Conservation (phyloP, 2,888 invertebrate species). For the Drosophila helvetica region DNA sequence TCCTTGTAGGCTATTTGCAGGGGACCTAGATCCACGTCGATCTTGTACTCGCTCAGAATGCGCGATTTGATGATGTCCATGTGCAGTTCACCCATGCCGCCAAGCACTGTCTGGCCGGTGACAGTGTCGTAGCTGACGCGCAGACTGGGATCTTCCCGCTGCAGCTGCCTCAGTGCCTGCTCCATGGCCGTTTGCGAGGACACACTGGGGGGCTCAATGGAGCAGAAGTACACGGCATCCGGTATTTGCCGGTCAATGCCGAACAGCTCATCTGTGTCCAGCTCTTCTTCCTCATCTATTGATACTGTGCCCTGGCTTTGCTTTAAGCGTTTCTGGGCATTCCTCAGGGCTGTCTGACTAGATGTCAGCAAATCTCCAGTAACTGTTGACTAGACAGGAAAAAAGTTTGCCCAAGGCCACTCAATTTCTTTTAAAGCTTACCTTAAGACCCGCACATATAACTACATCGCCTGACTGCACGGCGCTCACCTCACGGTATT, state of each 20-base stretch:
- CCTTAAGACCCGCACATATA: conserved; percentile 94
- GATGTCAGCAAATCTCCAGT: conserved; percentile 91
- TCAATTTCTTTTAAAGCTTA: conserved; percentile 79
- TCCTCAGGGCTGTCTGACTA: conserved; percentile 85
- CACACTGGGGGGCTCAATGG: conserved; percentile 95
- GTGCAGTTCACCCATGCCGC: conserved; percentile 99
- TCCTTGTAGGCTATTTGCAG: conserved; percentile 97
- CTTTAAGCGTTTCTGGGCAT: conserved; percentile 85
- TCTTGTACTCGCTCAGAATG: conserved; percentile 93
- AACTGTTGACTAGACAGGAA: conserved; percentile 85
- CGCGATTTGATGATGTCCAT: conserved; percentile 96
- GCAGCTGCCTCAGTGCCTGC: conserved; percentile 90
- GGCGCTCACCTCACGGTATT: conserved; percentile 89
- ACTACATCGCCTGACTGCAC: conserved; percentile 93
- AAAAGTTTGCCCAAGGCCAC: background rate
- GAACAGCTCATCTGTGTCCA: conserved; percentile 72
- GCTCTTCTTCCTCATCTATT: conserved; percentile 73
- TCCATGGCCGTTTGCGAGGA: conserved; percentile 91
- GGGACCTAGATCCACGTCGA: conserved; percentile 95
- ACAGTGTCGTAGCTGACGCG: conserved; percentile 90
- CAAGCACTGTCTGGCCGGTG: conserved; percentile 94
- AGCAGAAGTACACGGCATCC: conserved; percentile 98
- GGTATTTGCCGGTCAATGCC: conserved; percentile 89
- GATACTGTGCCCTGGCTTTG: conserved; percentile 40
- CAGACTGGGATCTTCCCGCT: conserved; percentile 96